Conservation (phyloP, 2,797 vertebrate genomes). For the Myripristis jacobus region DNA sequence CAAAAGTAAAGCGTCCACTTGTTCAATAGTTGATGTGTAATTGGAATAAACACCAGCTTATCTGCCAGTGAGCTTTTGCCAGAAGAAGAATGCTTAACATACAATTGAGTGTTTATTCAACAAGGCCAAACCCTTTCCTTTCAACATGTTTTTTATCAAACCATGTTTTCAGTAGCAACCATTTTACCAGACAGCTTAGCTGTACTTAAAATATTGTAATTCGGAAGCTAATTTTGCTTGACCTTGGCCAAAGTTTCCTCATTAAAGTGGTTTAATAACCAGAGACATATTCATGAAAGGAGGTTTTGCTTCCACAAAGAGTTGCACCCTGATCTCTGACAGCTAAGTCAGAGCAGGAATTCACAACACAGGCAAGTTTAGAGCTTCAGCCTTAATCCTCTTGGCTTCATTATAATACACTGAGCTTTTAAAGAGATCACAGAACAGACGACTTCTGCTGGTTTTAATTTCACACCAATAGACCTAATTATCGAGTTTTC, state of each 20-base stretch:
- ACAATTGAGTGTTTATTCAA: conserved; percentile 70
- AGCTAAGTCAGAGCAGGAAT: conserved; percentile 81
- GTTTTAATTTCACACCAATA: conserved; percentile 87
- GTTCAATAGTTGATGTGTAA: conserved; percentile 69
- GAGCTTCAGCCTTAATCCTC: conserved; percentile 83
- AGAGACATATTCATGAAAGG: conserved; percentile 83
- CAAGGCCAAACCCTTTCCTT: conserved; percentile 72
- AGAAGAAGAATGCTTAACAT: conserved; percentile 65
- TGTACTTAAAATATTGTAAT: conserved; percentile 81
- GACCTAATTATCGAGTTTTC: conserved; percentile 83
- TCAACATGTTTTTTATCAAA: conserved; percentile 66
- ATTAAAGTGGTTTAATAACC: conserved; percentile 85
- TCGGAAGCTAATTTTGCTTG: conserved; percentile 80
- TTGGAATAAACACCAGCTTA: conserved; percentile 80
- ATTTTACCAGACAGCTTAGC: conserved; percentile 80
- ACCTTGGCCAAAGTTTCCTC: conserved; percentile 85
- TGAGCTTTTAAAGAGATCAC: conserved; percentile 85
- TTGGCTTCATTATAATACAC: conserved; percentile 83
- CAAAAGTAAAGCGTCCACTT: conserved; percentile 48
- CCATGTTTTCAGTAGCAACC: conserved; percentile 62
- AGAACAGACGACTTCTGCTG: conserved; percentile 81
- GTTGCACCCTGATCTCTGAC: conserved; percentile 84
- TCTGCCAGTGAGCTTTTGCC: conserved; percentile 61
- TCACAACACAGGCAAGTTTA: conserved; percentile 82
- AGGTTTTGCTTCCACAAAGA: conserved; percentile 83